phyloP scores from a whole-genome alignment of 2,113 vertebrate species.

The Embiotoca jacksoni region DNA sequence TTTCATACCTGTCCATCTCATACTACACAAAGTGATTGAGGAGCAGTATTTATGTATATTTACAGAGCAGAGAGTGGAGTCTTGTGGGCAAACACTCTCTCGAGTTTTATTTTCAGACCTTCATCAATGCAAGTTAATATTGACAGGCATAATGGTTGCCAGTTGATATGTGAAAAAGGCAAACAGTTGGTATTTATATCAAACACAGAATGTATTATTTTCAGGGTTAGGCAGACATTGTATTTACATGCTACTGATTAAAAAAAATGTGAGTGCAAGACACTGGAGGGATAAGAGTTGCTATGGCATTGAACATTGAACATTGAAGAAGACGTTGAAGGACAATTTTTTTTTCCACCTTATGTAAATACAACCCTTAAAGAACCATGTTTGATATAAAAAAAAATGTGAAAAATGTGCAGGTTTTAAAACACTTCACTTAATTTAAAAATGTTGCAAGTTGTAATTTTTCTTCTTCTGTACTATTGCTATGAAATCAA shows the following conservation, averaged over 20 bases:
- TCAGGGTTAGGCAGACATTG: slow-evolving; percentile 61
- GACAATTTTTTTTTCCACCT: slow-evolving; percentile 42
- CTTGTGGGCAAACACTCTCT: slow-evolving; percentile 39
- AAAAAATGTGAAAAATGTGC: slow-evolving; percentile 71
- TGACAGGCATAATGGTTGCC: slow-evolving; percentile 52
- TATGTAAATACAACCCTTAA: slow-evolving; percentile 79
- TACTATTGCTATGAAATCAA: slow-evolving; percentile 73
- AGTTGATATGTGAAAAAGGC: slow-evolving; percentile 66
- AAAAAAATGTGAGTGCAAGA: slow-evolving; percentile 35
- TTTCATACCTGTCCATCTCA: slow-evolving; percentile 83
- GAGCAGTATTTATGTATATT: slow-evolving; percentile 76
- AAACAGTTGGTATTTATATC: slow-evolving; percentile 72
- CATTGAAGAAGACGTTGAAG: neutral
- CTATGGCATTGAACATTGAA: no score
- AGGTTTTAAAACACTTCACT: slow-evolving; percentile 57
- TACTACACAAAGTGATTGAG: slow-evolving; percentile 59
- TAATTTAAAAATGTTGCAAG: slow-evolving; percentile 67
- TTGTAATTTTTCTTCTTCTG: slow-evolving; percentile 74
- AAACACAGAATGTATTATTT: slow-evolving; percentile 82
- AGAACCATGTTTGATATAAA: slow-evolving; percentile 74
- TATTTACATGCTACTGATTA: slow-evolving; percentile 69
- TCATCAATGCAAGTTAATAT: slow-evolving; percentile 62
- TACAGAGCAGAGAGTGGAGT: slow-evolving; percentile 51
- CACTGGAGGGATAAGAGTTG: slow-evolving; percentile 29
- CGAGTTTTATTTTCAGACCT: slow-evolving; percentile 61